Conservation (phyloP, 2,888 invertebrate species). For the Mycogona germanica region DNA sequence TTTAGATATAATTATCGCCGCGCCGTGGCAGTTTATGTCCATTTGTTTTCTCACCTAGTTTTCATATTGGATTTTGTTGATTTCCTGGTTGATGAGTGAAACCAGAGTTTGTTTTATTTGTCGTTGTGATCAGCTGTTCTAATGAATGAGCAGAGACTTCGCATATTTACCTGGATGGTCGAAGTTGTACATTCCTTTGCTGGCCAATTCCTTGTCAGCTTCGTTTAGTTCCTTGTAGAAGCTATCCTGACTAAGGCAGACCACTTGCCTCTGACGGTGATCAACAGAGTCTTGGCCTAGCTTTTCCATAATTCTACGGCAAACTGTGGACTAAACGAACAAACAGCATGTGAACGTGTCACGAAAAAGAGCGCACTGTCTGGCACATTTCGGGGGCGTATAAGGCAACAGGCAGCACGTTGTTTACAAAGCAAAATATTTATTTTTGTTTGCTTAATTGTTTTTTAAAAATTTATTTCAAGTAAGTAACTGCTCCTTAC, state of each 20-base stretch:
- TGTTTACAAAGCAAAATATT: too few species aligned
- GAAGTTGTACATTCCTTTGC: constrained; percentile 84
- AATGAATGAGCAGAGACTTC: constrained; percentile 3
- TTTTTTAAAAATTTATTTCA: too few species aligned
- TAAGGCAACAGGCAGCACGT: too few species aligned
- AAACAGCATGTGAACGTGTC: neutral
- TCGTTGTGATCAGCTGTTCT: neutral
- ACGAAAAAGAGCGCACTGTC: too few species aligned
- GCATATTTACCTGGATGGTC: constrained; percentile 67
- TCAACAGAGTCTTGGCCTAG: constrained; percentile 86
- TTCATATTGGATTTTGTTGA: too few species aligned
- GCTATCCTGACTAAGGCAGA: constrained; percentile 90
- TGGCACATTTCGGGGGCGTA: too few species aligned
- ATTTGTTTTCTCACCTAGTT: too few species aligned
- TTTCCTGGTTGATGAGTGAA: neutral
- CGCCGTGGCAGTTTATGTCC: too few species aligned
- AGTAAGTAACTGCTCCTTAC: too few species aligned
- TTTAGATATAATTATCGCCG: too few species aligned
- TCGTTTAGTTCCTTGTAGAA: constrained; percentile 89
- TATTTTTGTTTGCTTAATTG: too few species aligned
- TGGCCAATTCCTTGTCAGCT: constrained; percentile 57
- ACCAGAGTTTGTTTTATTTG: neutral
- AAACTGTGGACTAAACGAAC: constrained; percentile 77
- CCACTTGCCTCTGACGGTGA: constrained; percentile 75
- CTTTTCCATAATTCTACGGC: constrained; percentile 92